Evolutionary conservation across 2,113 vertebrate species (phyloP), one percentile per base, ranked within the genome.

Genomic region (Pteronura brasiliensis): DNA sequence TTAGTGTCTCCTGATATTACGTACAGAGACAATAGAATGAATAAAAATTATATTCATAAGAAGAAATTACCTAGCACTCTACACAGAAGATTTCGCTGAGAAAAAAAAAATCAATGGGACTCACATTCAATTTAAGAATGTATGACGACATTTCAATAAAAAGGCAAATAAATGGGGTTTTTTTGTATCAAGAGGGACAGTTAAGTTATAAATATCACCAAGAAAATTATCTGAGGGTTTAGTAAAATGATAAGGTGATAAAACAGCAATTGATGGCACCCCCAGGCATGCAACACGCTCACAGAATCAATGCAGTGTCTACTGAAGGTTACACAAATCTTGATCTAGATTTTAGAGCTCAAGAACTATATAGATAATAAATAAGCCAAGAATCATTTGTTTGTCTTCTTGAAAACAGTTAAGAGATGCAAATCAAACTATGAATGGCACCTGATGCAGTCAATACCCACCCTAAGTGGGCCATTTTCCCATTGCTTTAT

Each of bases 191-290:
- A 69, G 34, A 79, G 39, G 4, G 49, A 71, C 12, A 52, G 14
- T 44, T 29, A 74, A 72, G 21, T 76, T 67, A 34, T 31, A 87
- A 93, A 72, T 81, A 31, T 34, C 67, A 72, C 2, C 21, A 63
- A 63, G 21, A 57, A 85, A 86, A 74, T 67, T 39, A 81, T 36
- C 49, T 82, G 29, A 69, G 36, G 39, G 29, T 29, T 83, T 71
- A 83, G 36, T 47, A 77, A 93, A 85, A 71, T 49, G 27, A 67
- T 18, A 92, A 95, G 61, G 57, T 34, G 23, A 20, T 39, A 87
- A 88, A 83, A 39, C 8, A 42, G 34, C 42, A 52, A 15, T 79
- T 87, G 74, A 31, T 49, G 39, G 44, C 9, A 15, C 4, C 15
- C 18, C 5, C 49, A 31, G 18, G 21, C 13, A 72, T 1, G 6